Conservation (phyloP, 1,140 invertebrate genomes). For the Goniozus legneri region DNA sequence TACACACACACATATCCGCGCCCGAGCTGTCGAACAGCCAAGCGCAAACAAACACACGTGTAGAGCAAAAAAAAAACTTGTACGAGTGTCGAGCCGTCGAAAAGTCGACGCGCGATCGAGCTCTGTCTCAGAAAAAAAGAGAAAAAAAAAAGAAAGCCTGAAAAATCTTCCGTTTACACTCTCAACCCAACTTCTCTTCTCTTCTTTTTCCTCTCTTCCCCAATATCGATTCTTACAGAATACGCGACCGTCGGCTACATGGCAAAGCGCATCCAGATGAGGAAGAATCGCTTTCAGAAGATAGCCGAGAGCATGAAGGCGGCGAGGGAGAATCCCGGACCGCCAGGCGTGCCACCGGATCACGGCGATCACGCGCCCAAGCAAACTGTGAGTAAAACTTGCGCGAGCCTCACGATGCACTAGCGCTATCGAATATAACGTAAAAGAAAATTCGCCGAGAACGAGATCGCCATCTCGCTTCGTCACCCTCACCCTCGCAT, state of each 20-base stretch:
- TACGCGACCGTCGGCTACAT: conserved; percentile 94
- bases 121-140: too few species aligned
- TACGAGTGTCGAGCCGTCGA: too few species aligned
- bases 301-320: conserved; percentile 86
- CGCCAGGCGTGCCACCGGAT: conserved; percentile 53
- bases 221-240: conserved; percentile 59
- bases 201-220: too few species aligned
- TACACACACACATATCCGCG: too few species aligned
- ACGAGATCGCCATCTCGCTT: conserved; percentile 1
- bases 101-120: too few species aligned
- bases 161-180: too few species aligned
- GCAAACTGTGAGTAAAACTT: conserved; percentile 74
- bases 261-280: conserved; percentile 92
- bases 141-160: too few species aligned
- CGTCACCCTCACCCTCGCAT: neutral
- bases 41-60: too few species aligned
- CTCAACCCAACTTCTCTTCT: too few species aligned
- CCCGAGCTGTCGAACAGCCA: too few species aligned
- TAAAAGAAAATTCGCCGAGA: conserved; percentile 3
- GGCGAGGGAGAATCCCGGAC: conserved; percentile 64
- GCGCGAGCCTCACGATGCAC: too few species aligned
- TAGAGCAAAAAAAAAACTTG: too few species aligned
- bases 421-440: conserved; percentile 24
- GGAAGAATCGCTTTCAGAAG: conserved; percentile 88
- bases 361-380: conserved; percentile 70